phyloP scores from a whole-genome alignment of 2,113 vertebrate species.

The Carassius gibelio region DNA sequence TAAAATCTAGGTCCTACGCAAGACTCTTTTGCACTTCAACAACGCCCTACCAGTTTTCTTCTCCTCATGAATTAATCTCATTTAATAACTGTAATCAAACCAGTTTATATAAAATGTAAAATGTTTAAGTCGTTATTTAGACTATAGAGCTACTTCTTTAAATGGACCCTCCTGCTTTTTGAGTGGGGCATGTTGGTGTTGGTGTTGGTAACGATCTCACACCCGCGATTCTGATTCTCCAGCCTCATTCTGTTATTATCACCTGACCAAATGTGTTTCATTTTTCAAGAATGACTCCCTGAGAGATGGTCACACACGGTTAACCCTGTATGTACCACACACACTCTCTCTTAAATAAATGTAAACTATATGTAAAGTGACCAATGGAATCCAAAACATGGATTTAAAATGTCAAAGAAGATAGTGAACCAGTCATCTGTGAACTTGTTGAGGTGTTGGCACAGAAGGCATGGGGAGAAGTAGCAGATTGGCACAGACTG shows the following conservation, averaged over 20 bases:
- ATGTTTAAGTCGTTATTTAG: neutral
- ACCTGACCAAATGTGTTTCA: conserved; percentile 98
- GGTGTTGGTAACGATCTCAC: conserved; percentile 79
- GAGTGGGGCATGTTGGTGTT: conserved; percentile 60
- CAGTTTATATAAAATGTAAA: neutral
- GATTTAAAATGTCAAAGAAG: conserved; percentile 22
- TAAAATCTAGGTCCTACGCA: conserved; percentile 75
- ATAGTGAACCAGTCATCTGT: conserved; percentile 23
- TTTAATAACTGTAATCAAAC: neutral
- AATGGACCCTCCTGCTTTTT: neutral
- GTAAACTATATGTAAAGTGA: neutral
- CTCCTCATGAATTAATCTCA: neutral
- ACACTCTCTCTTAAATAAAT: neutral
- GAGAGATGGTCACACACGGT: conserved; percentile 83
- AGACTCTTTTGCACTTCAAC: conserved; percentile 80
- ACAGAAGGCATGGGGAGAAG: conserved; percentile 46
- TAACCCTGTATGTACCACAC: conserved; percentile 20
- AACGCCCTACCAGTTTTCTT: conserved; percentile 72
- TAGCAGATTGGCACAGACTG: conserved; percentile 54
- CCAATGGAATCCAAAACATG: conserved; percentile 25
- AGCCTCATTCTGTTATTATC: conserved; percentile 94
- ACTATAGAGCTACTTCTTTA: conserved; percentile 15
- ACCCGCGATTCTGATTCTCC: conserved; percentile 76
- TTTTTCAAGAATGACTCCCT: conserved; percentile 94
- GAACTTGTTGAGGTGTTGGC: conserved; percentile 34